These are phyloP conservation scores for Lithophane ornitopus DNA, from an alignment of 2,888 invertebrate genomes.

Conservation along the genomic window DNA sequence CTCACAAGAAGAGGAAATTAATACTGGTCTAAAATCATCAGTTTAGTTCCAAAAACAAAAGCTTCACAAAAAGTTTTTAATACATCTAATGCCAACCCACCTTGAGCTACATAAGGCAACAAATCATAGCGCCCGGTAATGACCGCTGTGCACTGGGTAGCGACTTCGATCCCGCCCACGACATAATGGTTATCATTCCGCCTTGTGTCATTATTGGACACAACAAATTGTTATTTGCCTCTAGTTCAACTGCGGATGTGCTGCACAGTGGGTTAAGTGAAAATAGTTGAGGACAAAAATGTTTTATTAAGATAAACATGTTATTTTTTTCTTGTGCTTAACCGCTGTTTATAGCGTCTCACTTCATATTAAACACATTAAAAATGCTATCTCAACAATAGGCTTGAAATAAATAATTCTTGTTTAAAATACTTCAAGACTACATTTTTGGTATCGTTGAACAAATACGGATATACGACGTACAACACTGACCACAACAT, in stretches of 20 bases:
- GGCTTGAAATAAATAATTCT: not conserved
- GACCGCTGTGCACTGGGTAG: slow-evolving; percentile 67
- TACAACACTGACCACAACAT: slow-evolving; percentile 38
- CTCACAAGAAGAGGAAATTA: too few species aligned
- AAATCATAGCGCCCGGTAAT: slow-evolving; percentile 67
- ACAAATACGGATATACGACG: slow-evolving; percentile 7
- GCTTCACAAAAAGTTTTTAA: slow-evolving; percentile 42
- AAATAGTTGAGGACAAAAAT: slow-evolving; percentile 18
- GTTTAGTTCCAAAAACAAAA: slow-evolving; percentile 24
- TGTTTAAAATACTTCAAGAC: not conserved
- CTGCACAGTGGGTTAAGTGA: slow-evolving; percentile 48
- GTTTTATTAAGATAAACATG: not conserved
- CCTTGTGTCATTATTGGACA: slow-evolving; percentile 69
- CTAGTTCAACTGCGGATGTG: slow-evolving; percentile 54
- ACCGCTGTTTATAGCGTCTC: not conserved
- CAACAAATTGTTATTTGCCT: slow-evolving; percentile 68
- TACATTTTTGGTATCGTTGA: not conserved
- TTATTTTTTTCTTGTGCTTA: not conserved
- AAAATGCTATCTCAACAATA: not conserved
- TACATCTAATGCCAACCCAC: slow-evolving; percentile 61
- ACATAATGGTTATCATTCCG: slow-evolving; percentile 73
- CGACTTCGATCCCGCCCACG: slow-evolving; percentile 75
- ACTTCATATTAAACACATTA: too few species aligned
- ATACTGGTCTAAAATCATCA: slow-evolving; percentile 13
- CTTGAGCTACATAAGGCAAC: slow-evolving; percentile 57